These are phyloP conservation scores for Clupea harengus DNA, from an alignment of 2,113 vertebrate species.

Conservation along the genomic window DNA sequence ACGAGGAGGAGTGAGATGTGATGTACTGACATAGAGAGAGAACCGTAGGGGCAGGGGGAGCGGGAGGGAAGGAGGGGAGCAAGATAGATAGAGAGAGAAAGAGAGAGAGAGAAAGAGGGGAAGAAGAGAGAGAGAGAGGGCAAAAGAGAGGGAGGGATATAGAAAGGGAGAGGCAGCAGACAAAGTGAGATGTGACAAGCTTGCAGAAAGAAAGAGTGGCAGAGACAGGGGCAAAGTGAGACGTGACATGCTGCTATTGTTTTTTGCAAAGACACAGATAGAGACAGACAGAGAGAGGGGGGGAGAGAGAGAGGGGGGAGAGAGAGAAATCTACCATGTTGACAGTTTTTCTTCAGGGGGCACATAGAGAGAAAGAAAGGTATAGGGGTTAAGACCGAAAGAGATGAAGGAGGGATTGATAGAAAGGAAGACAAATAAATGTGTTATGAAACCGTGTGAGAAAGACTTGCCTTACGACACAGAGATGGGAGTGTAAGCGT, in stretches of 20 bases:
- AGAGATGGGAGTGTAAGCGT: too few species aligned
- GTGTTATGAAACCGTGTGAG: too few species aligned
- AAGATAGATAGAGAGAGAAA: background rate
- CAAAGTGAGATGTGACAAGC: too few species aligned
- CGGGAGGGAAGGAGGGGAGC: background rate
- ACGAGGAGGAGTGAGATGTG: background rate
- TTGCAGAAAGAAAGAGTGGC: background rate
- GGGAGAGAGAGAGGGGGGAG: background rate
- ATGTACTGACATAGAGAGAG: constrained; percentile 12
- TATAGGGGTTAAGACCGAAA: background rate
- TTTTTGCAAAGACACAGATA: background rate
- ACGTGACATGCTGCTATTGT: background rate
- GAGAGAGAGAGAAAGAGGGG: background rate
- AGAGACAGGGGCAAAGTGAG: background rate
- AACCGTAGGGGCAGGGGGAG: too few species aligned
- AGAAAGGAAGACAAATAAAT: too few species aligned
- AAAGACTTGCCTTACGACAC: too few species aligned
- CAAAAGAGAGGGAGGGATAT: background rate
- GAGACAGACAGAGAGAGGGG: background rate
- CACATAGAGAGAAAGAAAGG: too few species aligned
- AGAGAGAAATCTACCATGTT: background rate
- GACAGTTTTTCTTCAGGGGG: background rate
- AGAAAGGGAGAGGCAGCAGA: background rate
- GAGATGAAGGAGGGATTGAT: background rate
- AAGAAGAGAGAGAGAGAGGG: background rate